Evolutionary conservation across 2,113 vertebrate genomes (phyloP).

Genomic region (Pterocles gutturalis): DNA sequence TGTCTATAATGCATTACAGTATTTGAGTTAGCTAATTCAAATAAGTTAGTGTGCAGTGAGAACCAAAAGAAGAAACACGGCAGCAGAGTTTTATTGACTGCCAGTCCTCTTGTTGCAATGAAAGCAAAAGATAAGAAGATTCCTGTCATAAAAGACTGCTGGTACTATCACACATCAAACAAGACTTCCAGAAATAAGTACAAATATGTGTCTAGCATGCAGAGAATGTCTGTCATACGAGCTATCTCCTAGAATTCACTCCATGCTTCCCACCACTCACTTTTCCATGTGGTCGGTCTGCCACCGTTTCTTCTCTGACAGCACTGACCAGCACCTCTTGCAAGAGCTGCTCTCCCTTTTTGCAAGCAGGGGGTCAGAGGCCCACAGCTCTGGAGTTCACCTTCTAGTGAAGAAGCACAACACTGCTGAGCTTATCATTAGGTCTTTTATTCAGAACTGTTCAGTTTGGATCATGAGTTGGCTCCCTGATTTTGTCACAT

Average conservation of each 20-base stretch:
- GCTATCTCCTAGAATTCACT: not conserved
- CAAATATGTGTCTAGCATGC: not conserved
- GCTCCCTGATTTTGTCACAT: not conserved
- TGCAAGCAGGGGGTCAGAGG: fast-evolving
- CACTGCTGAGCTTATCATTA: not conserved
- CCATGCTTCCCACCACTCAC: not conserved
- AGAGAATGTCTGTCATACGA: not conserved
- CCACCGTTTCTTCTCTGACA: not conserved
- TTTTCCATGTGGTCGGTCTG: not conserved
- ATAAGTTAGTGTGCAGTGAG: not conserved
- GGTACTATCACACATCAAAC: not conserved
- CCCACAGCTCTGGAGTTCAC: not conserved
- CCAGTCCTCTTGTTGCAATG: not conserved
- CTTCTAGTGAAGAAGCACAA: fast-evolving
- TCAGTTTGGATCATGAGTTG: fast-evolving
- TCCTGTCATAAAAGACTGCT: not conserved
- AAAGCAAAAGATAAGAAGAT: not conserved
- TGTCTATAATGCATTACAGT: not conserved
- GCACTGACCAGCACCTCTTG: not conserved
- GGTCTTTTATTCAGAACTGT: not conserved
- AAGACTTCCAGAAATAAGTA: not conserved
- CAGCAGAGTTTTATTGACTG: not conserved
- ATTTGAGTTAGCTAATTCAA: not conserved
- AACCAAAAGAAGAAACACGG: not conserved
- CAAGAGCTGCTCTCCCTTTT: not conserved